These are phyloP conservation scores for Antechinus flavipes DNA, from an alignment of 2,113 vertebrate genomes.

Conservation along the genomic window DNA sequence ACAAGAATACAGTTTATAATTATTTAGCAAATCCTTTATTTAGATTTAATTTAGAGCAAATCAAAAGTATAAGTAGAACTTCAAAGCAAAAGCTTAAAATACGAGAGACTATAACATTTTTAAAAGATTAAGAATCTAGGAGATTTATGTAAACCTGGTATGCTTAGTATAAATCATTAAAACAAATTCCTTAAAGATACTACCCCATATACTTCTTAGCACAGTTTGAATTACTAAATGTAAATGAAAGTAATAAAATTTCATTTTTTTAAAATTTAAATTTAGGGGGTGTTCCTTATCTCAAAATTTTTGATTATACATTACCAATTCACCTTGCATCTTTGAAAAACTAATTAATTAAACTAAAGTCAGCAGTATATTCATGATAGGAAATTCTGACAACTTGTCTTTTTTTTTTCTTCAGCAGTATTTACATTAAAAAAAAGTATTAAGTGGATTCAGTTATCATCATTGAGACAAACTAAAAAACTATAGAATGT, in stretches of 20 bases:
- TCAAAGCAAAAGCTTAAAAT: neutral
- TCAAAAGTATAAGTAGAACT: neutral
- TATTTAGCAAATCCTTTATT: neutral
- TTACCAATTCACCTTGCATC: neutral
- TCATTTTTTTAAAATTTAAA: neutral
- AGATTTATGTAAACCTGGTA: neutral
- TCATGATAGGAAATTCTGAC: neutral
- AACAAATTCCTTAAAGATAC: neutral
- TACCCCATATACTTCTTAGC: neutral
- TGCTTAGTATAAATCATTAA: neutral
- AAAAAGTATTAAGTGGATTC: neutral
- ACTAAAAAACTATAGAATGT: conserved; percentile 57
- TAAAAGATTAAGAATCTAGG: neutral
- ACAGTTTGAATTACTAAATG: neutral
- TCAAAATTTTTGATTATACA: neutral
- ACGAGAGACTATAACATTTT: neutral
- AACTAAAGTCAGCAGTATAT: neutral
- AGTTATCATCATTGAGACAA: neutral
- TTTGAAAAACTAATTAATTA: neutral
- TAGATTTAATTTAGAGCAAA: neutral
- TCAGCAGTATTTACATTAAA: neutral
- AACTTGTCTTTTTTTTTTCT: neutral
- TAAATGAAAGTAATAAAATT: neutral
- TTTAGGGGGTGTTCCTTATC: neutral
- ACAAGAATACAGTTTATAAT: neutral